These are phyloP conservation scores for Mesorhabditis sp. DNA, from an alignment of 2,888 invertebrate genomes.

Conservation along the genomic window DNA sequence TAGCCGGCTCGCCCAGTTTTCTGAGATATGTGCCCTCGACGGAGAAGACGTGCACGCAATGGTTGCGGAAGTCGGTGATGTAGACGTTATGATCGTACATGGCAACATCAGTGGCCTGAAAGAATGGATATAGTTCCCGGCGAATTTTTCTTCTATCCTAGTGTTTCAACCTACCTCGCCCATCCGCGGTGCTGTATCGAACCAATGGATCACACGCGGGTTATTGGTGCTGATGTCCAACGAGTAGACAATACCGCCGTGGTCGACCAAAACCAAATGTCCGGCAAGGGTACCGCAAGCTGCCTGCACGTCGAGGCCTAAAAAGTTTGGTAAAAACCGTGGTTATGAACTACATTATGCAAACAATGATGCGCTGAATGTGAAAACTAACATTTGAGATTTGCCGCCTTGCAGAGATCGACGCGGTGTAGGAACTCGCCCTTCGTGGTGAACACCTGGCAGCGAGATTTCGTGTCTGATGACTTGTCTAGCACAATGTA, in stretches of 20 bases:
- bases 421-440: constrained; percentile 40
- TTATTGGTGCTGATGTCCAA: constrained; percentile 2
- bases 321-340: no score
- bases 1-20: constrained; percentile 49
- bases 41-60: constrained; percentile 46
- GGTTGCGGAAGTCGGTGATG: constrained; percentile 51
- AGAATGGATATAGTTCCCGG: not conserved
- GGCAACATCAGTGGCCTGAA: constrained; percentile 44
- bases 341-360: no score
- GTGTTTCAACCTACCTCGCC: constrained; percentile 18
- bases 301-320: constrained; percentile 35
- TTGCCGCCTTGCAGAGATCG: constrained; percentile 22
- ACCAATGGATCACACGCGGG: constrained; percentile 33
- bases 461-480: constrained; percentile 31
- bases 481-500: constrained; percentile 43
- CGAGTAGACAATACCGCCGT: constrained; percentile 32
- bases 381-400: no score
- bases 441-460: constrained; percentile 35
- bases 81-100: constrained; percentile 45
- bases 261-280: constrained; percentile 46
- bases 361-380: no score
- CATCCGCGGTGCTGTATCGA: constrained; percentile 36
- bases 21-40: constrained; percentile 42
- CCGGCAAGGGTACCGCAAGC: constrained; percentile 35
- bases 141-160: constrained; percentile 15